Evolutionary conservation across 2,888 invertebrate species (phyloP).

Genomic region (Drosophila robusta): DNA sequence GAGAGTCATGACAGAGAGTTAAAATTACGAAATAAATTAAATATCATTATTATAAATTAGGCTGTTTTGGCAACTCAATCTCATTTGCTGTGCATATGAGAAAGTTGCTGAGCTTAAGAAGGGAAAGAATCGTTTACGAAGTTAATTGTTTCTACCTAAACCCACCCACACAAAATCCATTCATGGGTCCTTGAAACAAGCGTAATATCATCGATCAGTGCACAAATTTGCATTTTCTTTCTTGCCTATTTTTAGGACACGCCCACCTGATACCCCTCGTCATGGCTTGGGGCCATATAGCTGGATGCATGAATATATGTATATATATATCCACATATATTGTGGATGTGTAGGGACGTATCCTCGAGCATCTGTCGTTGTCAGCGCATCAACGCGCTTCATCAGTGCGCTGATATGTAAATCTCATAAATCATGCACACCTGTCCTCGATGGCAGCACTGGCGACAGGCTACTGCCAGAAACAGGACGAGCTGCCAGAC

Average conservation of each 20-base stretch:
- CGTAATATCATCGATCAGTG: conserved; percentile 76
- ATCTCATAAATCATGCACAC: conserved; percentile 84
- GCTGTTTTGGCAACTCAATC: neutral
- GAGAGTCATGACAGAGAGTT: no score
- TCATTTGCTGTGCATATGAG: conserved; percentile 27
- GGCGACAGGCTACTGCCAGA: conserved; percentile 24
- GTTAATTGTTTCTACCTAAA: neutral
- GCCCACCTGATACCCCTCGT: neutral
- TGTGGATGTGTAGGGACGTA: conserved; percentile 9
- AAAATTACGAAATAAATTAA: no score
- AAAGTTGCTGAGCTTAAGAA: neutral
- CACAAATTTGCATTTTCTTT: conserved; percentile 62
- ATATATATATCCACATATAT: conserved; percentile 6
- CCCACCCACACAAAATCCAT: neutral
- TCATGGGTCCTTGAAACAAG: conserved; percentile 36
- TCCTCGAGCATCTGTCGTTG: conserved; percentile 63
- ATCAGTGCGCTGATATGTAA: conserved; percentile 80
- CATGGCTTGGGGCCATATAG: neutral
- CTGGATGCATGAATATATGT: conserved; percentile 1
- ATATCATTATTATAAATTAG: no score
- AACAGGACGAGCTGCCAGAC: conserved; percentile 30
- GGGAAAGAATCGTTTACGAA: neutral
- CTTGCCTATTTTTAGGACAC: conserved; percentile 49
- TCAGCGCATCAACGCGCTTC: conserved; percentile 79
- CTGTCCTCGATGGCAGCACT: conserved; percentile 72